Conservation (phyloP, 2,888 invertebrate species). For the Blomia tropicalis region DNA sequence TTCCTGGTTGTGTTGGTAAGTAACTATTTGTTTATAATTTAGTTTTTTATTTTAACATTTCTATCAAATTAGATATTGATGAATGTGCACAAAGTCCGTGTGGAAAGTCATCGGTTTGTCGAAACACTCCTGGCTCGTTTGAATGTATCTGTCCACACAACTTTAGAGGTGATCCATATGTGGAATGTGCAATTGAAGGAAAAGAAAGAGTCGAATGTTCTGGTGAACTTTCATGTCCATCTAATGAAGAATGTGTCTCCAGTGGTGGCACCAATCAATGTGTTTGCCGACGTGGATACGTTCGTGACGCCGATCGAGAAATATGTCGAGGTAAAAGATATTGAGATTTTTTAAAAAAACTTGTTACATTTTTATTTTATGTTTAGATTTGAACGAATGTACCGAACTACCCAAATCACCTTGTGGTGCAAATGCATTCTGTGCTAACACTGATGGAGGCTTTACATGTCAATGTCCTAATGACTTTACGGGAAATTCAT, state of each 20-base stretch:
- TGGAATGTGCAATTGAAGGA: constrained; percentile 29
- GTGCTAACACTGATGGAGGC: constrained; percentile 78
- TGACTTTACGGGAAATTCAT: constrained; percentile 77
- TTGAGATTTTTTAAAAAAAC: background rate
- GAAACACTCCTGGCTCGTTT: constrained; percentile 68
- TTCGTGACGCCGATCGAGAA: constrained; percentile 29
- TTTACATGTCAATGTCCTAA: constrained; percentile 79
- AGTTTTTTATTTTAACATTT: background rate
- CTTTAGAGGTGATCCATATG: constrained; percentile 31
- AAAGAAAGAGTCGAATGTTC: constrained; percentile 28
- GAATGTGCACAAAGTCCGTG: constrained; percentile 30
- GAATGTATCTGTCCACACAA: constrained; percentile 53
- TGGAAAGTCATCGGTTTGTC: constrained; percentile 64
- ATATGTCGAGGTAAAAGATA: constrained; percentile 30
- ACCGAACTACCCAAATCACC: constrained; percentile 48
- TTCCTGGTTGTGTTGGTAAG: constrained; percentile 42
- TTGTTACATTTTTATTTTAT: background rate
- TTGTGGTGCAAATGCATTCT: constrained; percentile 73
- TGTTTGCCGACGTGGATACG: constrained; percentile 28
- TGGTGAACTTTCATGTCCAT: constrained; percentile 31
- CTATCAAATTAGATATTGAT: constrained; percentile 29
- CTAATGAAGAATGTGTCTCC: constrained; percentile 28
- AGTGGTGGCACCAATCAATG: constrained; percentile 28
- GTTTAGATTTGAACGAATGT: constrained; percentile 48
- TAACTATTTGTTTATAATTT: background rate